Evolutionary conservation across 2,797 vertebrate species (phyloP).

Genomic region (Xenentodon cancila): DNA sequence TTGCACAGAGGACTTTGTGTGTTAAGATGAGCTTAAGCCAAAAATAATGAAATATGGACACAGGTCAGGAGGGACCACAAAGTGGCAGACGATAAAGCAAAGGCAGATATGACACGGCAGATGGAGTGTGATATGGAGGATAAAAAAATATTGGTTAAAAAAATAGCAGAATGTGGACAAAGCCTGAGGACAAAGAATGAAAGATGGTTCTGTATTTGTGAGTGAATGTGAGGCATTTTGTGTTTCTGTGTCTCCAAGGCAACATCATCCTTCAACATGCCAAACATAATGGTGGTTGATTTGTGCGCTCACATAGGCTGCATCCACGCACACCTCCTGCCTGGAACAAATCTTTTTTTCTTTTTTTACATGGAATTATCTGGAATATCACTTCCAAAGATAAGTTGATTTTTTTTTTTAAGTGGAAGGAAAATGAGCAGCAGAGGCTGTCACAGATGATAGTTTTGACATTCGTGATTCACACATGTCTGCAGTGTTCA

Average conservation of each 20-base stretch:
- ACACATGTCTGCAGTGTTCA: conserved; percentile 56
- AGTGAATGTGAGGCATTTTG: conserved; percentile 62
- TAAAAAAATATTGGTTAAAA: conserved; percentile 33
- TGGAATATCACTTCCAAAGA: background rate
- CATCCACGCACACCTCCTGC: conserved; percentile 42
- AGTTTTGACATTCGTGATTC: conserved; percentile 66
- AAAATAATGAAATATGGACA: conserved; percentile 57
- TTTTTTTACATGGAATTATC: background rate
- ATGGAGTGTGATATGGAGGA: conserved; percentile 47
- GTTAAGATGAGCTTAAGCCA: conserved; percentile 31
- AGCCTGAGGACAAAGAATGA: conserved; percentile 41
- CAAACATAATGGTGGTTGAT: conserved; percentile 63
- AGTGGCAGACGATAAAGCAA: conserved; percentile 50
- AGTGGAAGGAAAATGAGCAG: conserved; percentile 9
- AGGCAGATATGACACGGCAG: conserved; percentile 37
- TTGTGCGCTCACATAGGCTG: conserved; percentile 49
- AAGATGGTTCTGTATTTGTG: conserved; percentile 44
- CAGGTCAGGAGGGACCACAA: conserved; percentile 40
- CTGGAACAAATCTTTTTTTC: conserved; percentile 24
- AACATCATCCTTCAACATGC: conserved; percentile 63
- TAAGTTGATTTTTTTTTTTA: conserved; percentile 3
- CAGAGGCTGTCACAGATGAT: conserved; percentile 35
- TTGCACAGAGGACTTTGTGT: conserved; percentile 19
- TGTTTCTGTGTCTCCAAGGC: conserved; percentile 72
- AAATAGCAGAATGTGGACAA: conserved; percentile 25